Evolutionary conservation across 2,888 invertebrate genomes (phyloP), one percentile per base, ranked within the genome.

Genomic region (Andrena marginata): DNA sequence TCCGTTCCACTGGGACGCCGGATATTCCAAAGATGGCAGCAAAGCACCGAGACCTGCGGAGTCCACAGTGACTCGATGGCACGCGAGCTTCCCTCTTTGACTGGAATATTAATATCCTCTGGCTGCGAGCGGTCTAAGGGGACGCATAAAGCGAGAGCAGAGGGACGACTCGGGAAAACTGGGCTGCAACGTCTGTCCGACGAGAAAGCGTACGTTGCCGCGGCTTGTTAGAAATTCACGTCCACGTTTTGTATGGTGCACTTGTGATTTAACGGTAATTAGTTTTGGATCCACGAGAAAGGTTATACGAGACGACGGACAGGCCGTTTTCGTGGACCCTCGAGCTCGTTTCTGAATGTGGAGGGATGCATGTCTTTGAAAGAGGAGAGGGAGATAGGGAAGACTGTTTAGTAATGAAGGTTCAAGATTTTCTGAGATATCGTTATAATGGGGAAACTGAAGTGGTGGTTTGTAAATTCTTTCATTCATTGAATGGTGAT

Each of bases 11-110:
- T 68, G 88, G 86, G 87, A 89, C 85, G 51, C 82, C 77, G 86
- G 81, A 85, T 89, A 88, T 90, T 85, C 84, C 87, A 82, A 85
- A 89, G 90, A 90, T 90, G 91, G 89, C 82, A 88, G 71, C 81
- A 77, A 77, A 78, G 70, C 84, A 87, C 78, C 69, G 87, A 62
- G 78, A 81, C 87, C 42, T 77, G 73, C 76, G 70, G 65, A 70
- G 64, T 77, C 72, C 71, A 73, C 82, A 85, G 82, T 80, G 78
- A 68, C 87, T 68, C 78, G 77, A 77, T 75, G 85, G 87, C 85
- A 87, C 87, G 87, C 87, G 85, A 83, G 84, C 79, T 79, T 73
- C 75, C 75, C 75, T 82, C 87, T 84, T 87, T 82, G 87, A 87
- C 87, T 87, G 75, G 89, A 89, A 89, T 87, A 87, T 87, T 87